A percentile compares a stretch with the other conserved stretches of the same genome.
Conservation (phyloP, 1,140 invertebrate species). For the Caenorhabditis elegans region WBcel235 BX284605.5:10901501-10902000, state of each 20-base stretch:
- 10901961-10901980: not conserved
- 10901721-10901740: conserved; percentile 3
- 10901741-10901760: not conserved
- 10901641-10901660: not conserved
- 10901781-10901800: not conserved
- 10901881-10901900: not conserved
- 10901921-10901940: not conserved
- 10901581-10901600: not conserved
- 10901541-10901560: not conserved
- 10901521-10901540: not conserved
- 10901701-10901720: not conserved
- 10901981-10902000: not conserved
- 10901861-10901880: not conserved
- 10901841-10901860: not conserved
- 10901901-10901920: not conserved
- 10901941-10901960: not conserved
- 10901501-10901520: not conserved
- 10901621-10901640: conserved; percentile 8
- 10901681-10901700: not conserved
- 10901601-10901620: not conserved
- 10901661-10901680: conserved; percentile 10
- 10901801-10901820: not conserved
- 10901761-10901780: not conserved
- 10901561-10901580: not conserved
- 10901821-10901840: not conserved